These are phyloP conservation scores for Ochropleura leucogaster DNA, from an alignment of 2,888 invertebrate species.

Conservation along the genomic window DNA sequence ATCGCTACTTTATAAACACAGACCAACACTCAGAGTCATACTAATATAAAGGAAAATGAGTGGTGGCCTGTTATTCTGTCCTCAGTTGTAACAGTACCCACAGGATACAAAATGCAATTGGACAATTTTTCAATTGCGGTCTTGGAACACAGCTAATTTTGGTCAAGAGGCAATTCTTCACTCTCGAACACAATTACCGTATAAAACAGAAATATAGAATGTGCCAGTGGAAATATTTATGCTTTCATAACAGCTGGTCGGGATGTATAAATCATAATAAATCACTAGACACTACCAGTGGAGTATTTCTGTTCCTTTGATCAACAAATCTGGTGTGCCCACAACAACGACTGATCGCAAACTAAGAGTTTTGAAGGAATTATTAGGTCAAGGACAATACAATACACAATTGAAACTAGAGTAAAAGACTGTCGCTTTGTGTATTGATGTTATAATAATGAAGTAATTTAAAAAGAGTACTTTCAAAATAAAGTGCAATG, in stretches of 20 bases:
- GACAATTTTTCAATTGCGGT: constrained; percentile 88
- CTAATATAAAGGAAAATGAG: constrained; percentile 28
- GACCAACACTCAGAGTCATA: not conserved
- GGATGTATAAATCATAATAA: constrained; percentile 66
- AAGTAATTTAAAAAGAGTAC: constrained; percentile 51
- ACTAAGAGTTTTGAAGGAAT: constrained; percentile 47
- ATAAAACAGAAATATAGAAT: constrained; percentile 66
- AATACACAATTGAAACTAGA: constrained; percentile 58
- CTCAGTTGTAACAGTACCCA: constrained; percentile 77
- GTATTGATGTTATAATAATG: constrained; percentile 65
- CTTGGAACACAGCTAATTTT: constrained; percentile 82
- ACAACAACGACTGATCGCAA: constrained; percentile 30
- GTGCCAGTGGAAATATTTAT: constrained; percentile 59
- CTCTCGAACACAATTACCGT: constrained; percentile 69
- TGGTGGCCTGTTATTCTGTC: constrained; percentile 60
- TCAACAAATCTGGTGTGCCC: constrained; percentile 46
- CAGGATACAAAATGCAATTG: constrained; percentile 88
- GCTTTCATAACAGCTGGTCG: constrained; percentile 57
- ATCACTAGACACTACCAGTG: constrained; percentile 53
- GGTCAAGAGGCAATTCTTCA: constrained; percentile 79
- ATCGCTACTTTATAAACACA: constrained; percentile 6
- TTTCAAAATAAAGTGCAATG: constrained; percentile 69
- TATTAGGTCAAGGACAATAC: constrained; percentile 58
- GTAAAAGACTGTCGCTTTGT: constrained; percentile 64
- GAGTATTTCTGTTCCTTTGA: constrained; percentile 62